Base-by-base conservation (phyloP, 2,888 invertebrate genomes). In the Girardia tigrina region DNA sequence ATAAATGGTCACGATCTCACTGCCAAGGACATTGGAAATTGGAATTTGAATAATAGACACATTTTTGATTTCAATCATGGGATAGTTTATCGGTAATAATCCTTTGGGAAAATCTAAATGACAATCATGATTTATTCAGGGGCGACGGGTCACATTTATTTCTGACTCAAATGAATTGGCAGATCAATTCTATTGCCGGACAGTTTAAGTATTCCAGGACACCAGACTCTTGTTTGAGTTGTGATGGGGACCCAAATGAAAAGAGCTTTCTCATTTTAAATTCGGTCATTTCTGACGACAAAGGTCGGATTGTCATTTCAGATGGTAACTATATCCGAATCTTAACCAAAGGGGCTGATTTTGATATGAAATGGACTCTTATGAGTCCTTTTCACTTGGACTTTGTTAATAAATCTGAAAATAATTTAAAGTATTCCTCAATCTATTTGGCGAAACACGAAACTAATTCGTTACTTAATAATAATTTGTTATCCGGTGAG, bases 1-100 rank as follows among this genome's bases (percentile, higher is more conserved):
- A 85, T 98, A 80, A 91, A 92, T 84, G 95, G 95, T 26, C 94
- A 92, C 85, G 94, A 94, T 84, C 92, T 95, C 73, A 92, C 92
- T 81, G 94, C 94, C 78, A 93, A 95, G 0, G 94, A 94, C 83
- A 91, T 95, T 75, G 95, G 95, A 0, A 94, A 94, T 71, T 98
- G 95, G 95, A 94, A 95, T 73, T 86, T 99, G 75, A 92, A 97
- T 83, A 92, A 95, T 78, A 95, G 97, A 85, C 97, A 99, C 85
- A 92, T 94, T 84, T 95, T 95, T 85, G 97, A 98, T 84, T 94
- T 94, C 87, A 92, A 94, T 82, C 94, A 97, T 87, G 95, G 90
- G n/a, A 28, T 71, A 6, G 71, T 71, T 27, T 71, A 71, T 28
- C 56, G 56, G 56, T 56, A n/a, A 56, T 6, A 4, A 20, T 56